Base-by-base conservation (phyloP, 2,113 vertebrate species). In the Myiozetetes cayanensis region DNA sequence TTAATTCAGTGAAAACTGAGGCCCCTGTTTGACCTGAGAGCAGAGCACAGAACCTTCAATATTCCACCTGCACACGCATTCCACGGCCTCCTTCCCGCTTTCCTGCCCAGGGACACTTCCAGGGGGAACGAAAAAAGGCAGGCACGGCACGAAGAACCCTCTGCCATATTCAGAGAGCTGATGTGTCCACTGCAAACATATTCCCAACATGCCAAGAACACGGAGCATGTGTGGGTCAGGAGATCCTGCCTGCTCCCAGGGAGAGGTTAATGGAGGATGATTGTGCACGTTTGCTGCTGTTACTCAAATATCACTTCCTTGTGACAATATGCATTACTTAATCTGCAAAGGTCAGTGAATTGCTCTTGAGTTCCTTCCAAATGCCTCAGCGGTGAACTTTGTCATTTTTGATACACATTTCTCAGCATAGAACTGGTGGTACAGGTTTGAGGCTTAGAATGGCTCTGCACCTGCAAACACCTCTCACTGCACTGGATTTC, bases 301-400 rank as follows among this genome's bases (percentile, higher is more conserved):
- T 72, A 92, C 91, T 94, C 85, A 85, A 89, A 58, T 72, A 83
- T 87, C 95, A 94, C 94, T 97, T 97, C 96, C 96, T 97, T 92
- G 58, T 81, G 92, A 96, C 87, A 96, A 53, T 71, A 43, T 25
- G 50, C 63, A 76, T 83, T 93, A 89, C 80, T 52, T 94, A 53
- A 90, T 87, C 83, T 87, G 76, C 93, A 95, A 85, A 96, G 95
- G 95, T 95, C 96, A 96, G 19, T 19, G 53, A 53, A 85, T 90
- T 79, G 56, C 75, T 92, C 94, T 85, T 62, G 70, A 86, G 91
- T 28, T 88, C 94, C 73, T 95, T 96, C 58, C 74, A 94, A 95
- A 88, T 55, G 82, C 85, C 74, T 92, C 84, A 41, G 82, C 92
- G 87, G 67, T 91, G 90, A 94, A 95, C 91, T 95, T 95, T 95